These are phyloP conservation scores for Platanista minor DNA, from an alignment of 2,113 vertebrate species.

Conservation along the genomic window DNA sequence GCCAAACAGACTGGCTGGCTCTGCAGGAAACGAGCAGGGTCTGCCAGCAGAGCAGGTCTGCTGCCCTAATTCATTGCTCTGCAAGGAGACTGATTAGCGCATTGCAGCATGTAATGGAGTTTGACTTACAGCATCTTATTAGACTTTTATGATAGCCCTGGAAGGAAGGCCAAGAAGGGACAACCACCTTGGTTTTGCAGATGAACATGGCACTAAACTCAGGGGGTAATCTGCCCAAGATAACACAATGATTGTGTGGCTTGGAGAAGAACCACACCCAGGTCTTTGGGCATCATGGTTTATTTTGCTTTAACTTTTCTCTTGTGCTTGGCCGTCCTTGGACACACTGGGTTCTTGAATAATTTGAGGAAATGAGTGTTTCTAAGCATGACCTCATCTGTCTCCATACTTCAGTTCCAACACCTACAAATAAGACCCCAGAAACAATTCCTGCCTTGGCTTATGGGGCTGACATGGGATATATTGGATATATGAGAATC, in stretches of 20 bases:
- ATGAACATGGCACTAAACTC: not conserved
- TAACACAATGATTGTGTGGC: not conserved
- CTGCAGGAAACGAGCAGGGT: not conserved
- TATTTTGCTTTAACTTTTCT: constrained; percentile 30
- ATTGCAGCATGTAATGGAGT: not conserved
- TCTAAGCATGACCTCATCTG: not conserved
- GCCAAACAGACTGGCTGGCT: not conserved
- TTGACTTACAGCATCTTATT: not conserved
- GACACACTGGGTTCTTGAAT: not conserved
- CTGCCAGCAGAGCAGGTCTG: not conserved
- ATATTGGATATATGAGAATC: not conserved
- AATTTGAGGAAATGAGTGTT: not conserved
- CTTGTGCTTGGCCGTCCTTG: not conserved
- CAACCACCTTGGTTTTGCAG: not conserved
- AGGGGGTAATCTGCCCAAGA: not conserved
- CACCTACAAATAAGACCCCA: not conserved
- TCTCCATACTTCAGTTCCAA: not conserved
- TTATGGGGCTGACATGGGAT: not conserved
- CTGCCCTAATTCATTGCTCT: not conserved
- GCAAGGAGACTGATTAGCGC: not conserved
- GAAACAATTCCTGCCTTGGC: not conserved
- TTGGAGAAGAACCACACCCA: not conserved
- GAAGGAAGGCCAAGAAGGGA: not conserved
- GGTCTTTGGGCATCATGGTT: not conserved
- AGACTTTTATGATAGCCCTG: not conserved